These are phyloP conservation scores for Drosophila prolongata DNA, from an alignment of 2,888 invertebrate genomes.

Conservation along the genomic window DNA sequence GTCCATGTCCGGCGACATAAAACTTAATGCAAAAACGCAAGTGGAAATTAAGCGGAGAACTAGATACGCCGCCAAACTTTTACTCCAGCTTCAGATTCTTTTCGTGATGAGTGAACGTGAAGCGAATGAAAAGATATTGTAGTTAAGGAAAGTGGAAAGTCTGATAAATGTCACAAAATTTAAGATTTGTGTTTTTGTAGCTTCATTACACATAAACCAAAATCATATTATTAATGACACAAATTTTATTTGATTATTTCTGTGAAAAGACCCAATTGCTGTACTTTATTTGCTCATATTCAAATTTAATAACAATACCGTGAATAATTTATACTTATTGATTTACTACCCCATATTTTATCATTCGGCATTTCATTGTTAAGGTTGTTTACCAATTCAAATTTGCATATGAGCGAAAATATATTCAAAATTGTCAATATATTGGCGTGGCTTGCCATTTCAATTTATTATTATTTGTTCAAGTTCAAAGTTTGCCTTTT, in stretches of 20 bases:
- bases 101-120: slow-evolving; percentile 22
- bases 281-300: neutral
- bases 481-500: slow-evolving; percentile 53
- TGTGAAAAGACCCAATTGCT: neutral
- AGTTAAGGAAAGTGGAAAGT: slow-evolving; percentile 14
- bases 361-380: slow-evolving; percentile 29
- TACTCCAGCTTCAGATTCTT: slow-evolving; percentile 25
- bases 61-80: slow-evolving; percentile 4
- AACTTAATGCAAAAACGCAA: slow-evolving; percentile 47
- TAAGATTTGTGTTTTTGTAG: neutral
- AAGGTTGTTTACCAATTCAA: slow-evolving; percentile 22
- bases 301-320: neutral
- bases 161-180: neutral
- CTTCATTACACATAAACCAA: neutral
- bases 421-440: slow-evolving; percentile 36
- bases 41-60: slow-evolving; percentile 31
- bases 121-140: neutral
- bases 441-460: slow-evolving; percentile 15
- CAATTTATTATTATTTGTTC: slow-evolving; percentile 29
- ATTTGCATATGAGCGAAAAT: slow-evolving; percentile 21
- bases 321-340: slow-evolving; percentile 13
- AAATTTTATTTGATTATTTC: no score
- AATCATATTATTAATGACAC: no score
- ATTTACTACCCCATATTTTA: slow-evolving; percentile 31
- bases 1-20: slow-evolving; percentile 53